Percentiles rank a stretch among this genome's conserved stretches.
phyloP scores from a whole-genome alignment of 2,113 vertebrate species.

The Clarias batrachus region DNA sequence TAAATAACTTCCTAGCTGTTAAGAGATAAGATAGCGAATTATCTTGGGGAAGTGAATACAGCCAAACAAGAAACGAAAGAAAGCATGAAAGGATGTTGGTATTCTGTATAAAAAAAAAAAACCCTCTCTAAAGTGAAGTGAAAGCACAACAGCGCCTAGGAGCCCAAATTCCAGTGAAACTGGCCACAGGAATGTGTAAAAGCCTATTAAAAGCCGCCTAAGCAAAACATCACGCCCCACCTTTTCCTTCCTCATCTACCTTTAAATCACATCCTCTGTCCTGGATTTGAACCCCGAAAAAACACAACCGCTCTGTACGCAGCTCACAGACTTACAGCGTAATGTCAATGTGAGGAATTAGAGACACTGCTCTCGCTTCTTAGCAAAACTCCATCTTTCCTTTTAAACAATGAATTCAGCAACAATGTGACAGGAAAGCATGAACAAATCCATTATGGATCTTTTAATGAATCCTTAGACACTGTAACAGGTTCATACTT shows the following conservation, averaged over 20 bases:
- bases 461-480: background rate
- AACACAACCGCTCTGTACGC: background rate
- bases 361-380: background rate
- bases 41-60: background rate
- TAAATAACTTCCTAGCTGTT: slow-evolving; percentile 10
- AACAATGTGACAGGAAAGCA: background rate
- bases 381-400: background rate
- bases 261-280: slow-evolving; percentile 3
- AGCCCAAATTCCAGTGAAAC: background rate
- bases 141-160: background rate
- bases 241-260: background rate
- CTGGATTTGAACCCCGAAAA: background rate
- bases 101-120: background rate
- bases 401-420: background rate
- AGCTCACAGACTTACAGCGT: background rate
- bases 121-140: background rate
- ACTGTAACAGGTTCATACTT: no score
- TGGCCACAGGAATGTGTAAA: background rate
- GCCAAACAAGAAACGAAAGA: background rate
- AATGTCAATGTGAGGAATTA: background rate
- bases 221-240: background rate
- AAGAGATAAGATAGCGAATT: background rate
- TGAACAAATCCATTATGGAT: background rate
- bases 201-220: background rate
- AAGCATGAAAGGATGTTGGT: background rate